Conservation (phyloP, 2,797 vertebrate genomes). For the Hydrolagus colliei region DNA sequence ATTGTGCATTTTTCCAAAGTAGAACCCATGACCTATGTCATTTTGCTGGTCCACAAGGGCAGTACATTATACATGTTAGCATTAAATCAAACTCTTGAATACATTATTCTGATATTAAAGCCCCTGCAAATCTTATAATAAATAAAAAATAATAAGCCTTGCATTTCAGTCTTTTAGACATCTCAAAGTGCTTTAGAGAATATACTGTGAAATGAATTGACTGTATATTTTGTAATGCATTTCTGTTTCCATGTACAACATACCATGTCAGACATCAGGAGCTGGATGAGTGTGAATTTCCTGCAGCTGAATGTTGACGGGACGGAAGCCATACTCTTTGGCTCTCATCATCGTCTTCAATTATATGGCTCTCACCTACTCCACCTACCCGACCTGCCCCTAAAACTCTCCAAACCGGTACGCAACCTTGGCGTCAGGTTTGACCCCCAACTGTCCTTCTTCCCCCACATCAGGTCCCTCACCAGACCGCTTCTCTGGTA, state of each 20-base stretch:
- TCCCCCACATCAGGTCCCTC: too few relatives aligned
- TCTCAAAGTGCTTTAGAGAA: too few relatives aligned
- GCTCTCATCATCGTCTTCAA: too few relatives aligned
- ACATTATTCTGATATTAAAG: neutral
- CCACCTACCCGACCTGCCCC: too few relatives aligned
- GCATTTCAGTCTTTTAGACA: neutral
- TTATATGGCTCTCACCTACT: neutral
- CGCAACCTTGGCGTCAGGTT: too few relatives aligned
- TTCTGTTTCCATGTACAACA: neutral
- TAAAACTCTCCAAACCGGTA: too few relatives aligned
- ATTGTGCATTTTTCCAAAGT: neutral
- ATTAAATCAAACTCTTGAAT: neutral
- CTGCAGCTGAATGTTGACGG: too few relatives aligned
- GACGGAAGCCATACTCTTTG: too few relatives aligned
- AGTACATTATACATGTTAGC: neutral
- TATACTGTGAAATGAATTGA: too few relatives aligned
- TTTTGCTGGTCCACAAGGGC: neutral
- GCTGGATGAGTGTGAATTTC: too few relatives aligned
- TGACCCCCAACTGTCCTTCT: too few relatives aligned
- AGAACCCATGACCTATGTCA: neutral
- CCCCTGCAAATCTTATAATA: neutral
- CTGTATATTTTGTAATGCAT: neutral
- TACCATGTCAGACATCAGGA: neutral
- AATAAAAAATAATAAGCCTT: neutral
- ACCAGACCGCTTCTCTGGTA: too few relatives aligned